These are phyloP conservation scores for Athrips mouffetella DNA, from an alignment of 2,888 invertebrate genomes.

Conservation along the genomic window DNA sequence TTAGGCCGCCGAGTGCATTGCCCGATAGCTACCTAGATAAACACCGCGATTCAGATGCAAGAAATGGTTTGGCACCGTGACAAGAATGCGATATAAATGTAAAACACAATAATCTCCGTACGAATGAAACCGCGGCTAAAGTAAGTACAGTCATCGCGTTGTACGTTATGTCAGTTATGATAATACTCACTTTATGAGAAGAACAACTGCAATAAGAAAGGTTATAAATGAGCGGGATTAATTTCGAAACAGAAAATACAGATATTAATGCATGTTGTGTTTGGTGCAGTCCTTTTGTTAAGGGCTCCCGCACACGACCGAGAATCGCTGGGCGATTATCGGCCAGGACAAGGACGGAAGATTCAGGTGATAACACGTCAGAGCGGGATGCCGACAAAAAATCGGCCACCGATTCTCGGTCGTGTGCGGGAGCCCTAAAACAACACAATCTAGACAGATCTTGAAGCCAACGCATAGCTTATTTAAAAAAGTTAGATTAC, in stretches of 20 bases:
- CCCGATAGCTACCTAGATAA: slow-evolving; percentile 38
- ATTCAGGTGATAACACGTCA: too few species aligned
- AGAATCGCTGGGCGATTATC: too few species aligned
- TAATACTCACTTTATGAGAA: not conserved
- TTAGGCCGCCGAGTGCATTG: slow-evolving; percentile 47
- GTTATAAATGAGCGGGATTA: not conserved
- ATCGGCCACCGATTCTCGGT: too few species aligned
- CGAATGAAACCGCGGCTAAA: slow-evolving; percentile 1
- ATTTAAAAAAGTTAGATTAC: too few species aligned
- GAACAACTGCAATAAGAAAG: not conserved
- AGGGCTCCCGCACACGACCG: too few species aligned
- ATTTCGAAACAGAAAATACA: not conserved
- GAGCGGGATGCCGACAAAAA: too few species aligned
- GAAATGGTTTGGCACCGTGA: slow-evolving; percentile 33
- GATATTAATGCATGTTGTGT: too few species aligned
- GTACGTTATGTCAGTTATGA: slow-evolving; percentile 2
- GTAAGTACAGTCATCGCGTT: not conserved
- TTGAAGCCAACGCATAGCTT: too few species aligned
- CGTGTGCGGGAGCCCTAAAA: too few species aligned
- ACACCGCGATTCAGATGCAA: slow-evolving; percentile 26
- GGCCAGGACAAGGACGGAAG: too few species aligned
- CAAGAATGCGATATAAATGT: slow-evolving; percentile 37
- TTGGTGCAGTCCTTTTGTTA: too few species aligned
- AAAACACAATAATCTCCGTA: slow-evolving; percentile 32
- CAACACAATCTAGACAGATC: too few species aligned